A percentile compares a stretch with the other conserved stretches of the same genome.
Evolutionary conservation across 2,797 vertebrate genomes (phyloP).

Genomic region (Gobionotothen gibberifrons): DNA sequence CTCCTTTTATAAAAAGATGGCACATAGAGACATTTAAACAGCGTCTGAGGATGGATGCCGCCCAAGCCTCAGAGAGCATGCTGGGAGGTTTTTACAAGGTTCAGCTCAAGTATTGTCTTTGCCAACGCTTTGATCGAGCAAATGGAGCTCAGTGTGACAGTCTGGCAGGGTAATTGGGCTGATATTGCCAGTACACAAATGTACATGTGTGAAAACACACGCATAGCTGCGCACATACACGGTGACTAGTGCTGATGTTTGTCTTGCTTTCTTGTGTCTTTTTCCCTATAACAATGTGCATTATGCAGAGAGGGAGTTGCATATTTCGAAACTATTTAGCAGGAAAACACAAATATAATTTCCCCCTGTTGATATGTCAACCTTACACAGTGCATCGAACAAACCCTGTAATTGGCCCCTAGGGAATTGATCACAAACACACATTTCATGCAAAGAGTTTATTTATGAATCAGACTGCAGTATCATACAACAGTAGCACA

Average conservation of each 20-base stretch:
- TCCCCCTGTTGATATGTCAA: background rate
- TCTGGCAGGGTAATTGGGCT: conserved; percentile 73
- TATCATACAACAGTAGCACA: conserved; percentile 86
- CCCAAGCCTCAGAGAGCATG: conserved; percentile 65
- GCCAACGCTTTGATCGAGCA: conserved; percentile 72
- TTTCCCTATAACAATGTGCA: background rate
- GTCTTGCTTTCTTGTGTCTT: background rate
- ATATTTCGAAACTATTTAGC: background rate
- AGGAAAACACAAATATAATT: background rate
- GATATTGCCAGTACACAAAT: conserved; percentile 49
- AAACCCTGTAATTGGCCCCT: background rate
- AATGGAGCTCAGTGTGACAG: conserved; percentile 71
- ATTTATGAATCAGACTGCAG: conserved; percentile 86
- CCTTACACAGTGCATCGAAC: background rate
- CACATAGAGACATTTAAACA: conserved; percentile 37
- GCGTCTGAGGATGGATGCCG: conserved; percentile 52
- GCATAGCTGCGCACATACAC: conserved; percentile 10
- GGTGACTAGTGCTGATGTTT: background rate
- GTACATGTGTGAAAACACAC: conserved; percentile 43
- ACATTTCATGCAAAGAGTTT: conserved; percentile 86
- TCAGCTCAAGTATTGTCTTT: conserved; percentile 63
- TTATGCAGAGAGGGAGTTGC: background rate
- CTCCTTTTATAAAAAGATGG: conserved; percentile 34
- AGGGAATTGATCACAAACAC: conserved; percentile 67
- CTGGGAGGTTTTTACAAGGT: conserved; percentile 69